phyloP scores from a whole-genome alignment of 1,140 invertebrate genomes.

The Eulimnadia texana region DNA sequence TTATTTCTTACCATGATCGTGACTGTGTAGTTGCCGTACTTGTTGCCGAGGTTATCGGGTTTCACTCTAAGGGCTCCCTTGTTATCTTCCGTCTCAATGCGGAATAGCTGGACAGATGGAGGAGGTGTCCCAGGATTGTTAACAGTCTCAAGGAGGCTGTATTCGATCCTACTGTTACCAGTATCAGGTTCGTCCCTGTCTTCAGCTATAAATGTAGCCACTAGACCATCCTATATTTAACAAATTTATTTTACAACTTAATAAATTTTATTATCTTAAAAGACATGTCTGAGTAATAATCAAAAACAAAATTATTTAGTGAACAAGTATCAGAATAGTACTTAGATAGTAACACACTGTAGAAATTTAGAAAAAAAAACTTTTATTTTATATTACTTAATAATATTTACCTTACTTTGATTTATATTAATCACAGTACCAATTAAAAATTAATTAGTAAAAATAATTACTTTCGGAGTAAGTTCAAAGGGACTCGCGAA shows the following conservation, averaged over 20 bases:
- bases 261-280: background rate
- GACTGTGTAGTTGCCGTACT: background rate
- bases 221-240: background rate
- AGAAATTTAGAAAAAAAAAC: no score
- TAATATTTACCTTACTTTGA: no score
- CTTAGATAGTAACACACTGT: no score
- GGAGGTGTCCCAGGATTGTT: background rate
- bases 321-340: no score
- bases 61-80: background rate
- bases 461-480: no score
- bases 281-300: background rate
- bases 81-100: background rate
- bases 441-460: no score
- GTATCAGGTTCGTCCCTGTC: slow-evolving; percentile 5
- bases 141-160: background rate
- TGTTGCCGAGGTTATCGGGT: background rate
- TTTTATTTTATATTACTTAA: no score
- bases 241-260: background rate
- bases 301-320: no score
- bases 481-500: no score
- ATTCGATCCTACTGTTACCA: background rate
- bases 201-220: background rate
- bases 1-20: background rate
- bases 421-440: no score
- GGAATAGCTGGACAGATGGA: background rate